Percentiles rank a stretch among this genome's conserved stretches.
phyloP scores from a whole-genome alignment of 1,140 invertebrate species.

The Oscheius sp. region DNA sequence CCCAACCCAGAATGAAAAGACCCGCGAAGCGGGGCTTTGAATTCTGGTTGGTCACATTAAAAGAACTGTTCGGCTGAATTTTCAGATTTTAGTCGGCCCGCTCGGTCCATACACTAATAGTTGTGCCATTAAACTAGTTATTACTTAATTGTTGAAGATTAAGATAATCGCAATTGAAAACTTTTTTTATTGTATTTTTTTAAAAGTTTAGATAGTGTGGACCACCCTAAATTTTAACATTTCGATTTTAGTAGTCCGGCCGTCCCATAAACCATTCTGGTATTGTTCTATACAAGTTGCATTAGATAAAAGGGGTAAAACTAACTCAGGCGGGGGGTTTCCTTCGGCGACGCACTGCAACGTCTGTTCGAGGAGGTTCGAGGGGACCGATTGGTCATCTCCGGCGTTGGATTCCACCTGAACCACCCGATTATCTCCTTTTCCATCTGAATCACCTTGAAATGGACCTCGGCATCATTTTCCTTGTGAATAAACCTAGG shows the following conservation, averaged over 20 bases:
- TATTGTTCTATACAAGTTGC: constrained; percentile 19
- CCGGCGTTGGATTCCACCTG: background rate
- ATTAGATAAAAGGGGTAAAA: constrained; percentile 16
- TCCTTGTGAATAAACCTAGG: constrained; percentile 50
- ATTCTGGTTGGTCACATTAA: no score
- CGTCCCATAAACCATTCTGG: constrained; percentile 14
- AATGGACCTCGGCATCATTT: constrained; percentile 53
- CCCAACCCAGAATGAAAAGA: no score
- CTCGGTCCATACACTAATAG: no score
- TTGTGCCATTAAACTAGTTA: no score
- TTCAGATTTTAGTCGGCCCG: no score
- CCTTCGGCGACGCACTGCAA: constrained; percentile 51
- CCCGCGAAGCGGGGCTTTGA: no score
- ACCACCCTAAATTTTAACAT: no score
- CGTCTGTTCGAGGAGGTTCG: constrained; percentile 40
- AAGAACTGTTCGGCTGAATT: no score
- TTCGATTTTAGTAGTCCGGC: background rate
- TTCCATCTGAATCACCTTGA: constrained; percentile 36
- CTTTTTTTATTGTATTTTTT: no score
- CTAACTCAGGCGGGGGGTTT: constrained; percentile 51
- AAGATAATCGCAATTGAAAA: no score
- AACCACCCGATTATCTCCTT: constrained; percentile 2
- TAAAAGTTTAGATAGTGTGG: no score
- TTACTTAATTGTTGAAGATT: no score
- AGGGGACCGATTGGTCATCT: constrained; percentile 8